phyloP scores from a whole-genome alignment of 2,113 vertebrate species.

The Xenopus tropicalis region UCB_Xtro_10.0 CM004450.2:11457501-11458000 shows the following conservation, averaged over 20 bases:
- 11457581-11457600: too few relatives aligned
- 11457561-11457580: too few relatives aligned
- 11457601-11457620: too few relatives aligned
- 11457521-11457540: too few relatives aligned
- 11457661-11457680: too few relatives aligned
- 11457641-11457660: too few relatives aligned
- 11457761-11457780: constrained; percentile 79
- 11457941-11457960: constrained; percentile 74
- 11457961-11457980: constrained; percentile 70
- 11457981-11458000: constrained; percentile 75
- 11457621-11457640: too few relatives aligned
- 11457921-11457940: constrained; percentile 76
- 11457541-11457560: too few relatives aligned
- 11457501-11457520: too few relatives aligned
- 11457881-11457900: constrained; percentile 74
- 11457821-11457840: constrained; percentile 68
- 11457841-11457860: constrained; percentile 79
- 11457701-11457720: background rate
- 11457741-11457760: constrained; percentile 57
- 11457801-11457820: constrained; percentile 64
- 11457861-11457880: constrained; percentile 76
- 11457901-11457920: constrained; percentile 79
- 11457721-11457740: constrained; percentile 50
- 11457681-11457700: too few relatives aligned
- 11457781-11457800: constrained; percentile 77